A percentile compares a stretch with the other conserved stretches of the same genome.
phyloP scores from a whole-genome alignment of 2,888 invertebrate species.

The Conops quadrifasciatus region DNA sequence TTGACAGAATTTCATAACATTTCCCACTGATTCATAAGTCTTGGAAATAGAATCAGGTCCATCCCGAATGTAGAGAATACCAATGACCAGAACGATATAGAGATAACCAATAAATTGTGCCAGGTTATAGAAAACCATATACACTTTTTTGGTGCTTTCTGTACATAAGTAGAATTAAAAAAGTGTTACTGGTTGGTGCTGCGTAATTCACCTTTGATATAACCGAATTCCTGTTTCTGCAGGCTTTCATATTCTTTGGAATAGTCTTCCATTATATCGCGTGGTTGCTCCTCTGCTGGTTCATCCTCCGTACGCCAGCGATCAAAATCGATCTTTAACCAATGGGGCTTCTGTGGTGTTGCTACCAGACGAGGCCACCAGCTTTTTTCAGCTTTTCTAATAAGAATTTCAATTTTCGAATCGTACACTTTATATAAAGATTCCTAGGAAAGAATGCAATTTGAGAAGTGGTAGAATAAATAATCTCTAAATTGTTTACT shows the following conservation, averaged over 20 bases:
- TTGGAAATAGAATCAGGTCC: constrained; percentile 76
- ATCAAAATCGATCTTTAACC: constrained; percentile 95
- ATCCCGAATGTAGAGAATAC: constrained; percentile 77
- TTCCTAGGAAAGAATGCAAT: constrained; percentile 58
- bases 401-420: constrained; percentile 78
- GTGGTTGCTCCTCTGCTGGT: constrained; percentile 70
- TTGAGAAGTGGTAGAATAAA: no score
- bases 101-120: constrained; percentile 88
- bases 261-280: constrained; percentile 78
- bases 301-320: constrained; percentile 83
- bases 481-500: constrained; percentile 1
- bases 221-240: constrained; percentile 80
- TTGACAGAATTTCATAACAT: constrained; percentile 82
- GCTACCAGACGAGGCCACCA: constrained; percentile 89
- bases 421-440: constrained; percentile 74
- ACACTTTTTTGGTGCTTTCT: constrained; percentile 84
- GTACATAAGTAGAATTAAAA: constrained; percentile 54
- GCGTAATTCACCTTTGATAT: constrained; percentile 72
- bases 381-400: constrained; percentile 73
- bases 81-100: constrained; percentile 78
- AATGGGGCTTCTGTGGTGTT: constrained; percentile 84
- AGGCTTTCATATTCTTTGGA: constrained; percentile 78
- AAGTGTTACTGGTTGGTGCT: constrained; percentile 66
- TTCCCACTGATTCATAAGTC: constrained; percentile 78
- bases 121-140: constrained; percentile 87